A percentile compares a stretch with the other conserved stretches of the same genome.
phyloP scores from a whole-genome alignment of 2,797 vertebrate genomes.

The Bradypodion pumilum region DNA sequence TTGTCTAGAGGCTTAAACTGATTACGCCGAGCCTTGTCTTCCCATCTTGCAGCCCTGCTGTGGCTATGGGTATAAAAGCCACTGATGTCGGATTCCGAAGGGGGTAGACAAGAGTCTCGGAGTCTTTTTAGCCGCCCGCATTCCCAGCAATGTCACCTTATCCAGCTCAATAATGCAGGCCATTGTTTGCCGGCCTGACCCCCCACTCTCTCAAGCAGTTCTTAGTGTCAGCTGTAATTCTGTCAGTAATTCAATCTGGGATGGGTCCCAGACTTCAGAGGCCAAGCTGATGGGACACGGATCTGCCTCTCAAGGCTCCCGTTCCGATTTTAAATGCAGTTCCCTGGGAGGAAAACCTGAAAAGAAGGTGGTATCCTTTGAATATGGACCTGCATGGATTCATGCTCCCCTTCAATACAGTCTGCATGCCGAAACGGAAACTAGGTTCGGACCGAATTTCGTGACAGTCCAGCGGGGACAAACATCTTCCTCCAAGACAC shows the following conservation, averaged over 20 bases:
- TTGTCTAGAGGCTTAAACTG: constrained; percentile 35
- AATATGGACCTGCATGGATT: too few species aligned
- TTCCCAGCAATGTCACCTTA: constrained; percentile 84
- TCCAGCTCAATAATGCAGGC: constrained; percentile 82
- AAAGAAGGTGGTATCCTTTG: constrained; percentile 76
- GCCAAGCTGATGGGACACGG: constrained; percentile 66
- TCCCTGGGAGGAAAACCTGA: constrained; percentile 77
- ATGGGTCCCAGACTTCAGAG: constrained; percentile 77
- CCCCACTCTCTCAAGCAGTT: constrained; percentile 85
- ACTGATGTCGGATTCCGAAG: constrained; percentile 34
- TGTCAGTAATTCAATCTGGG: constrained; percentile 83
- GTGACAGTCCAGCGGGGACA: too few species aligned
- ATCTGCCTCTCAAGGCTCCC: constrained; percentile 67
- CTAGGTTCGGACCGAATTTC: neutral
- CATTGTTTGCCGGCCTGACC: constrained; percentile 79
- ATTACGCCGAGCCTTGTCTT: constrained; percentile 25
- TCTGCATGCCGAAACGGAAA: too few species aligned
- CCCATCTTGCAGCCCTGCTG: constrained; percentile 34
- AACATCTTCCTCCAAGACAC: too few species aligned
- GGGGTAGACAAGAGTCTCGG: constrained; percentile 75
- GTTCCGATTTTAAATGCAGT: neutral
- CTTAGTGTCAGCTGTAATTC: constrained; percentile 92
- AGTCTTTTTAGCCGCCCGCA: constrained; percentile 77
- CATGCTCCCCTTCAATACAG: too few species aligned
- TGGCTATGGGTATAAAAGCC: constrained; percentile 15